A percentile compares a stretch with the other conserved stretches of the same genome.
phyloP scores from a whole-genome alignment of 2,113 vertebrate genomes.

The Poeciliopsis prolifica region DNA sequence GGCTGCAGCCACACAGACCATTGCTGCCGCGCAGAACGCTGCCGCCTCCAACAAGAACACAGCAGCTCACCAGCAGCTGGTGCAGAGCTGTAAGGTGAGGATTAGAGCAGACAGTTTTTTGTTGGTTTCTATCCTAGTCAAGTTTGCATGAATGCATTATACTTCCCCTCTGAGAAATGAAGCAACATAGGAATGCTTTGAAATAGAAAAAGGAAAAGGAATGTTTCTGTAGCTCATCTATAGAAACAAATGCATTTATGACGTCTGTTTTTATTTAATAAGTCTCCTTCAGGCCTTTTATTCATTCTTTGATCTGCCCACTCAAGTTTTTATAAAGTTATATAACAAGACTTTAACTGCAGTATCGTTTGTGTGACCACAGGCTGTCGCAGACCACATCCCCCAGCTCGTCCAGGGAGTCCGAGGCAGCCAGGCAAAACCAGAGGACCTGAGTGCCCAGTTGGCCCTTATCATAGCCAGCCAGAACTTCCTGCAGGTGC shows the following conservation, averaged over 20 bases:
- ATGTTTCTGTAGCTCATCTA: too few species aligned
- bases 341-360: neutral
- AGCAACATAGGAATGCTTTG: too few species aligned
- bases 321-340: neutral
- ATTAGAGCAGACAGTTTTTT: neutral
- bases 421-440: conserved; percentile 93
- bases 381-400: conserved; percentile 97
- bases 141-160: too few species aligned
- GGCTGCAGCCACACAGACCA: conserved; percentile 95
- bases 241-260: neutral
- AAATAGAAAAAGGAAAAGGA: too few species aligned
- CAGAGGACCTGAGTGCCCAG: conserved; percentile 93
- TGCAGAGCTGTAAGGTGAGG: conserved; percentile 97
- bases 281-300: neutral
- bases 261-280: neutral
- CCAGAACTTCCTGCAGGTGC: conserved; percentile 97
- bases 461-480: conserved; percentile 95
- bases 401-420: conserved; percentile 97
- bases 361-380: neutral
- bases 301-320: neutral
- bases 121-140: too few species aligned
- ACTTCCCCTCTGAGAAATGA: too few species aligned
- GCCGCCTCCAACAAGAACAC: conserved; percentile 96
- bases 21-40: conserved; percentile 96
- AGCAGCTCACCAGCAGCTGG: conserved; percentile 94